phyloP scores from a whole-genome alignment of 2,888 invertebrate genomes.

The Acanthacorydalis orientalis region DNA sequence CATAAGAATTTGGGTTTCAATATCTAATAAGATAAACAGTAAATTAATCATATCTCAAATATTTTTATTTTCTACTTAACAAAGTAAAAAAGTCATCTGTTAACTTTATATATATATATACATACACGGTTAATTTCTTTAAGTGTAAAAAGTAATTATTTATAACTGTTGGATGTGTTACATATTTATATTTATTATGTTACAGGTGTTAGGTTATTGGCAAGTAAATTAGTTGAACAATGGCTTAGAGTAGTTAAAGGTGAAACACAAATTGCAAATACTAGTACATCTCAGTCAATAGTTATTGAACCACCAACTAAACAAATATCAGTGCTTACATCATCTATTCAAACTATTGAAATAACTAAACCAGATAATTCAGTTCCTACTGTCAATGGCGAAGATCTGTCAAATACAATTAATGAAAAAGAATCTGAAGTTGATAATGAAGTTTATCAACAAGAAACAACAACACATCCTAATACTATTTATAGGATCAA shows the following conservation, averaged over 20 bases:
- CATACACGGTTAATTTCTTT: neutral
- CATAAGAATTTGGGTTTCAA: too few relatives aligned
- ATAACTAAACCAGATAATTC: too few relatives aligned
- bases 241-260: slow-evolving; percentile 83
- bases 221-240: slow-evolving; percentile 68
- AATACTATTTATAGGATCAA: slow-evolving; percentile 38
- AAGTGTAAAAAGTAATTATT: neutral
- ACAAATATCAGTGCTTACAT: too few relatives aligned
- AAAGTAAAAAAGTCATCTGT: too few relatives aligned
- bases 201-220: slow-evolving; percentile 59
- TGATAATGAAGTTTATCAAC: too few relatives aligned
- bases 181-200: slow-evolving; percentile 14
- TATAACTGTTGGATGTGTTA: neutral
- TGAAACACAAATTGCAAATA: slow-evolving; percentile 22
- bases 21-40: too few relatives aligned
- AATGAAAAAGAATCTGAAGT: neutral
- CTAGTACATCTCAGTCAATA: slow-evolving; percentile 18
- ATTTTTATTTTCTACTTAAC: too few relatives aligned
- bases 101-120: neutral
- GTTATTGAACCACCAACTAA: neutral
- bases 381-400: too few relatives aligned
- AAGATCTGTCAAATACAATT: neutral
- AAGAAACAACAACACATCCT: too few relatives aligned
- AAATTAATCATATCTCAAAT: too few relatives aligned
- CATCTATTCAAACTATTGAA: too few relatives aligned